Evolutionary conservation across 2,113 vertebrate species (phyloP).

Genomic region (Lycaon pictus): DNA sequence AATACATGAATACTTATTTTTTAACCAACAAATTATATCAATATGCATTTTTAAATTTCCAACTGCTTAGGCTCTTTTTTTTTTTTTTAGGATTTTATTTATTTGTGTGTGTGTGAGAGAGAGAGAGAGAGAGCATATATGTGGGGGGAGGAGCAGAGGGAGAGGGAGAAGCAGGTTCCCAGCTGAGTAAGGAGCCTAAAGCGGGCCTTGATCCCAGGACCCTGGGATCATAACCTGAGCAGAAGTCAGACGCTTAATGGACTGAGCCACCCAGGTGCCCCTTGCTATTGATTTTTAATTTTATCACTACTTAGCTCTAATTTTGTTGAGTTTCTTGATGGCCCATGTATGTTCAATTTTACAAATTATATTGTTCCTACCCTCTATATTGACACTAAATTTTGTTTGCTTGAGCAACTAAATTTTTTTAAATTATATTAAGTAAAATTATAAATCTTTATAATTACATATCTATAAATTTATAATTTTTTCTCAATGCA

Average conservation of each 20-base stretch:
- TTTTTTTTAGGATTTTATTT: no score
- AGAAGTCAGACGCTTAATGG: no score
- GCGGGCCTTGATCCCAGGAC: no score
- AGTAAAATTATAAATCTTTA: not conserved
- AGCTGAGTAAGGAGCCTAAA: no score
- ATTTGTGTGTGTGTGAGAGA: no score
- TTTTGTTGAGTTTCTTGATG: not conserved
- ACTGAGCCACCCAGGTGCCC: no score
- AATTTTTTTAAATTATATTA: not conserved
- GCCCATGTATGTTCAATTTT: not conserved
- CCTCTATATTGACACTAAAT: not conserved
- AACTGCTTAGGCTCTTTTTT: not conserved
- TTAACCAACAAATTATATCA: not conserved
- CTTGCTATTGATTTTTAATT: not conserved
- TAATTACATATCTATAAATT: not conserved
- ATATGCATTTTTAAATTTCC: not conserved
- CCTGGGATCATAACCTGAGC: no score
- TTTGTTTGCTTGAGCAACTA: not conserved
- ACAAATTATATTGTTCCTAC: not conserved
- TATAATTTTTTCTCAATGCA: not conserved
- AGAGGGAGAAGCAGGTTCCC: no score
- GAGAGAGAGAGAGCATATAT: no score
- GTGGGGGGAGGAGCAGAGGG: no score
- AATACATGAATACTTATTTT: not conserved
- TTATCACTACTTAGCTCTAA: not conserved